These are phyloP conservation scores for Corbicula japonica DNA, from an alignment of 2,888 invertebrate species.

Conservation along the genomic window DNA sequence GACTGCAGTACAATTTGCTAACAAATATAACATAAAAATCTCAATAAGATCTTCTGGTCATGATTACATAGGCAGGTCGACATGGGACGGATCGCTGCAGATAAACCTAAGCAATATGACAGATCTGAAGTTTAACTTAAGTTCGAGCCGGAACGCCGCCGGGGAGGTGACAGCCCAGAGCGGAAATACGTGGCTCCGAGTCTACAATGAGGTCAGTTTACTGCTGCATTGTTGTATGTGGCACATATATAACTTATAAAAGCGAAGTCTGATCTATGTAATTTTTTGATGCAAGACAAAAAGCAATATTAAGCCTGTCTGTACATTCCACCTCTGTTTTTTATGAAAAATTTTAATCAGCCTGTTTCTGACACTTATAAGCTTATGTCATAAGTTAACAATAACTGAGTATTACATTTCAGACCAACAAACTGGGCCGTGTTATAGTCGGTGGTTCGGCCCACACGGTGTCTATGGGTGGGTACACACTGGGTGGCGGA, in stretches of 20 bases:
- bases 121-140: slow-evolving; percentile 49
- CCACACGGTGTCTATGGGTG: slow-evolving; percentile 75
- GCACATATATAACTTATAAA: not conserved
- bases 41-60: slow-evolving; percentile 69
- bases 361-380: not conserved
- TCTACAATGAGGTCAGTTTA: slow-evolving; percentile 67
- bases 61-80: slow-evolving; percentile 73
- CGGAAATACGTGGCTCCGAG: slow-evolving; percentile 70
- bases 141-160: slow-evolving; percentile 58
- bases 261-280: not conserved
- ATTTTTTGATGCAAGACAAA: not conserved
- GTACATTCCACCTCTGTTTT: not conserved
- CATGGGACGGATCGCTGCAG: slow-evolving; percentile 61
- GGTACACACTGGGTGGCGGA: slow-evolving; percentile 79
- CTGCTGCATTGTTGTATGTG: not conserved
- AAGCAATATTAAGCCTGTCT: not conserved
- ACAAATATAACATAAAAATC: slow-evolving; percentile 58
- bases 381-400: not conserved
- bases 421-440: slow-evolving; percentile 66
- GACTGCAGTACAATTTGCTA: slow-evolving; percentile 67
- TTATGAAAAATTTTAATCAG: not conserved
- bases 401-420: not conserved
- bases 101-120: slow-evolving; percentile 68
- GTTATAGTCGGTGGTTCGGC: slow-evolving; percentile 76
- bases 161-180: slow-evolving; percentile 71